These are phyloP conservation scores for Mya arenaria DNA, from an alignment of 1,140 invertebrate genomes.

Conservation along the genomic window DNA sequence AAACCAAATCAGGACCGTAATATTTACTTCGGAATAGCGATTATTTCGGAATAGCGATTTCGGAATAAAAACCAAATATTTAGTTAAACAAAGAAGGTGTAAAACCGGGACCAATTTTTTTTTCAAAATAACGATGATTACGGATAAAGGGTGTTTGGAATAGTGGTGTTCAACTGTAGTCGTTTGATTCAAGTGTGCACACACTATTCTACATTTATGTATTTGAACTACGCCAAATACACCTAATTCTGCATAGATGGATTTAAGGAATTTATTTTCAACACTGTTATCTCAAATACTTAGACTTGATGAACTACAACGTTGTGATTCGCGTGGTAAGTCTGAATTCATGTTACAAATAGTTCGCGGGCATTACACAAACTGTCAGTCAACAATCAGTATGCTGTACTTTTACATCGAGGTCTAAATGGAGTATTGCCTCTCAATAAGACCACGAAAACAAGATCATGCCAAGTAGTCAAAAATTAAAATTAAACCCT, in stretches of 20 bases:
- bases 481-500: too few relatives aligned
- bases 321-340: not conserved
- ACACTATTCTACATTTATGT: conserved; percentile 1
- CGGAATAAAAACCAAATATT: too few relatives aligned
- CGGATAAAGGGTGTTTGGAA: too few relatives aligned
- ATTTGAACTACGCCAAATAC: conserved; percentile 8
- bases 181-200: not conserved
- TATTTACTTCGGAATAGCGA: too few relatives aligned
- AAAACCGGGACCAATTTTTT: too few relatives aligned
- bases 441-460: too few relatives aligned
- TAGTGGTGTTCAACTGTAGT: too few relatives aligned
- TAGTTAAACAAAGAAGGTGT: too few relatives aligned
- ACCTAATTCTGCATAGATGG: conserved; percentile 23
- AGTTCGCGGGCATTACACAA: not conserved
- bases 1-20: too few relatives aligned
- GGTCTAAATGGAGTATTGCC: not conserved
- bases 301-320: not conserved
- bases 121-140: too few relatives aligned
- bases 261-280: not conserved
- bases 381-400: not conserved
- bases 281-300: not conserved
- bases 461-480: too few relatives aligned
- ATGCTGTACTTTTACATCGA: not conserved
- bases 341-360: not conserved
- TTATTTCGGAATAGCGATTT: too few relatives aligned